These are phyloP conservation scores for Cyclophora punctaria DNA, from an alignment of 2,888 invertebrate genomes.

Conservation along the genomic window DNA sequence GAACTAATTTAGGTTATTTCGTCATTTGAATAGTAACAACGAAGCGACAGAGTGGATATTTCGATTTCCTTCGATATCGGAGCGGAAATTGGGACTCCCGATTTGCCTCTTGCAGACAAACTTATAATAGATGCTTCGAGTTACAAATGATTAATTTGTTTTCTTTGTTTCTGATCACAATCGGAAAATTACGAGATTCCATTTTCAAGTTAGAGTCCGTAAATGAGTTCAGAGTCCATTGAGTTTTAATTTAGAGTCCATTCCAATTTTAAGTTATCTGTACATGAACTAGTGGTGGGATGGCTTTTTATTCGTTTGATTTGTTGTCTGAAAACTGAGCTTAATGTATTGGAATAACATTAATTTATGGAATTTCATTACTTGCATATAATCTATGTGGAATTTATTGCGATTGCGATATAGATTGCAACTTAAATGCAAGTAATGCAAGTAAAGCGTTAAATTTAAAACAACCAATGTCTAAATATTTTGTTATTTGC, in stretches of 20 bases:
- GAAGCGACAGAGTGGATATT: conserved; percentile 16
- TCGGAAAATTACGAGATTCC: conserved; percentile 7
- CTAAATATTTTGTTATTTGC: too few species aligned
- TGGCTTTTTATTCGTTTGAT: too few species aligned
- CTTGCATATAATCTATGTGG: too few species aligned
- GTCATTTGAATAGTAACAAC: conserved; percentile 6
- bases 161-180: conserved; percentile 15
- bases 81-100: conserved; percentile 29
- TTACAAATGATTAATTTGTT: conserved; percentile 21
- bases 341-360: too few species aligned
- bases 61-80: conserved; percentile 27
- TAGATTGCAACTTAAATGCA: too few species aligned
- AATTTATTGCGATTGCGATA: too few species aligned
- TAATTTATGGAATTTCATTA: too few species aligned
- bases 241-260: too few species aligned
- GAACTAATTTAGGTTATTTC: neutral
- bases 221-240: too few species aligned
- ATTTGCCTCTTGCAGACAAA: conserved; percentile 25
- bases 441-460: too few species aligned
- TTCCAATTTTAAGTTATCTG: conserved; percentile 6
- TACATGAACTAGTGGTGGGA: conserved; percentile 1
- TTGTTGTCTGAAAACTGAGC: too few species aligned
- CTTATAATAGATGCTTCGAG: conserved; percentile 26
- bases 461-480: too few species aligned
- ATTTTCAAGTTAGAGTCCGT: conserved; percentile 3